A percentile compares a stretch with the other conserved stretches of the same genome.
Conservation (phyloP, 2,113 vertebrate species). For the Acanthisitta chloris region DNA sequence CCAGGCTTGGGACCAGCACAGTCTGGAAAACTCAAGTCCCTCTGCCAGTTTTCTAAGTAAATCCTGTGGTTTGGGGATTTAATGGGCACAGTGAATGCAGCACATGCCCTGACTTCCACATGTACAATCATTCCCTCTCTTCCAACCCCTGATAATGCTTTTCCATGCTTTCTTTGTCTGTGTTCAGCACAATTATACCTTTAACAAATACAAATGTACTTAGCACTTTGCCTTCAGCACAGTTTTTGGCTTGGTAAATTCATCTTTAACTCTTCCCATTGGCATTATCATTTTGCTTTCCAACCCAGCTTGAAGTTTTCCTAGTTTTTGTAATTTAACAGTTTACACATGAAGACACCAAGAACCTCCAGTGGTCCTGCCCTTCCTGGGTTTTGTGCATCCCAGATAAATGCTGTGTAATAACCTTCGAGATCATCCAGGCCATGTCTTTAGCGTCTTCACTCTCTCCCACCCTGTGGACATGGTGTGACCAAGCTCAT, state of each 20-base stretch:
- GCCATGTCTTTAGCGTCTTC: background rate
- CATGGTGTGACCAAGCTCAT: background rate
- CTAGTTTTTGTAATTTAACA: background rate
- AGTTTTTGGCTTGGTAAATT: background rate
- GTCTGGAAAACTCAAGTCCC: background rate
- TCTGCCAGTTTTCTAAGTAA: background rate
- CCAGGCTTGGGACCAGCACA: background rate
- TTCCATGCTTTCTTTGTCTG: background rate
- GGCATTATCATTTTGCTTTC: background rate
- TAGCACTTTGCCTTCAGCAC: background rate
- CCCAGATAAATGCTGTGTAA: background rate
- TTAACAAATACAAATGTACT: background rate
- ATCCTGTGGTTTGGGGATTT: background rate
- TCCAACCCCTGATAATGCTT: background rate
- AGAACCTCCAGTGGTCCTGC: background rate
- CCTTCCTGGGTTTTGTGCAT: background rate
- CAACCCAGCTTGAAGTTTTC: background rate
- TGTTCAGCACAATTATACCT: background rate
- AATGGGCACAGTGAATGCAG: background rate
- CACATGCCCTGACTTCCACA: background rate
- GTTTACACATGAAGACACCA: background rate
- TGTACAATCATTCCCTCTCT: background rate
- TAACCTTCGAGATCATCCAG: background rate
- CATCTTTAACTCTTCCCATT: background rate
- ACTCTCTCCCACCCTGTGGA: background rate